Percentiles rank a stretch among this genome's conserved stretches.
Conservation (phyloP, 1,140 invertebrate species). For the Drosophila ananassae region DNA sequence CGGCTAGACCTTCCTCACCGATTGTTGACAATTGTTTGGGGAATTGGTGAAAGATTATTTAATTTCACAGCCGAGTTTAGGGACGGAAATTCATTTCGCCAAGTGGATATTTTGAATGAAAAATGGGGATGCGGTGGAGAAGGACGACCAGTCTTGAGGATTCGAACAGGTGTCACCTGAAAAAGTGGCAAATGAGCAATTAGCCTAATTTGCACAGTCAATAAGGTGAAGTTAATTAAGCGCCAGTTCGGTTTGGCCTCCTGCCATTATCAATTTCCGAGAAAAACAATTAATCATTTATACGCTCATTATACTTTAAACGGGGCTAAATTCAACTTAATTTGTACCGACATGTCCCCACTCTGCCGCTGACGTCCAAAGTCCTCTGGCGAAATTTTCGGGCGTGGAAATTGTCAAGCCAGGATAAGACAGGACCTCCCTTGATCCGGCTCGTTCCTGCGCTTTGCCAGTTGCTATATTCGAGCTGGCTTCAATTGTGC, state of each 20-base stretch:
- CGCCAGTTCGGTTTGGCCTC: constrained; percentile 11
- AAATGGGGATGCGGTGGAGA: constrained; percentile 1
- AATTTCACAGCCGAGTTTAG: constrained; percentile 13
- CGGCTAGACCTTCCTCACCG: constrained; percentile 12
- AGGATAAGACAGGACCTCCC: constrained; percentile 21
- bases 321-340: constrained; percentile 67
- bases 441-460: constrained; percentile 9
- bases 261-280: constrained; percentile 56
- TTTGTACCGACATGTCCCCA: constrained; percentile 21
- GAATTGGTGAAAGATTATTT: constrained; percentile 47
- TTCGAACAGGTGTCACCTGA: constrained; percentile 47
- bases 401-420: constrained; percentile 47
- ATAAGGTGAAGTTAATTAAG: constrained; percentile 69
- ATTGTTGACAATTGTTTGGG: constrained; percentile 25
- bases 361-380: neutral
- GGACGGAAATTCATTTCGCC: constrained; percentile 13
- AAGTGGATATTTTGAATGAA: constrained; percentile 15
- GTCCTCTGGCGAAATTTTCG: neutral
- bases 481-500: constrained; percentile 65
- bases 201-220: constrained; percentile 62
- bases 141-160: neutral
- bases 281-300: constrained; percentile 74
- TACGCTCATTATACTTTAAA: constrained; percentile 74
- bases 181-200: constrained; percentile 52
- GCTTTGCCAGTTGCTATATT: constrained; percentile 33